Evolutionary conservation across 1,140 invertebrate species (phyloP).

Genomic region (Drepana arcuata): DNA sequence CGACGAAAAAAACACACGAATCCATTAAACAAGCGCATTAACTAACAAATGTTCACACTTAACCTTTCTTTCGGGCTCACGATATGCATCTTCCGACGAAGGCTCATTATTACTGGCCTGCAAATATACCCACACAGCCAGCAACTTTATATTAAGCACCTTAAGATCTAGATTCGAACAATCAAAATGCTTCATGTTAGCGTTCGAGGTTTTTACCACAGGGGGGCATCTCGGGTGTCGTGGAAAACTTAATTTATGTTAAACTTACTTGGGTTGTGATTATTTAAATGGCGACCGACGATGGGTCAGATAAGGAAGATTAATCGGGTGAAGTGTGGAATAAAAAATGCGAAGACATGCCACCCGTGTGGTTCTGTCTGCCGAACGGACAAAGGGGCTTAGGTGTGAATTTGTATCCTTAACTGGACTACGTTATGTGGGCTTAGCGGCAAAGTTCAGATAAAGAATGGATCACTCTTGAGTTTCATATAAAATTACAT

Average conservation of each 20-base stretch:
- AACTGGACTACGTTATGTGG: too few relatives aligned
- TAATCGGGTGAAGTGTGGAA: constrained; percentile 43
- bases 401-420: too few relatives aligned
- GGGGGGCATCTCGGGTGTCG: constrained; percentile 53
- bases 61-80: constrained; percentile 48
- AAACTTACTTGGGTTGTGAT: constrained; percentile 53
- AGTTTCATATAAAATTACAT: too few relatives aligned
- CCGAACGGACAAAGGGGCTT: too few relatives aligned
- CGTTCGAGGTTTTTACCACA: constrained; percentile 9
- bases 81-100: constrained; percentile 50
- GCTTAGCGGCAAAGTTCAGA: too few relatives aligned
- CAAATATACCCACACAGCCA: constrained; percentile 4
- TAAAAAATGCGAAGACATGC: constrained; percentile 48
- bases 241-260: constrained; percentile 69
- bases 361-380: constrained; percentile 44
- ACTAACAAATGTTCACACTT: constrained; percentile 69
- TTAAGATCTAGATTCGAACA: constrained; percentile 4
- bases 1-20: constrained; percentile 17
- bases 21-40: constrained; percentile 37
- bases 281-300: constrained; percentile 49
- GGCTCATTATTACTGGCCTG: constrained; percentile 51
- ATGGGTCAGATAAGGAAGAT: constrained; percentile 59
- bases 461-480: too few relatives aligned
- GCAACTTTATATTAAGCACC: background rate
- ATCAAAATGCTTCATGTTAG: too few relatives aligned